A percentile compares a stretch with the other conserved stretches of the same genome.
Conservation (phyloP, 2,888 invertebrate species). For the Napeogenes sylphis region DNA sequence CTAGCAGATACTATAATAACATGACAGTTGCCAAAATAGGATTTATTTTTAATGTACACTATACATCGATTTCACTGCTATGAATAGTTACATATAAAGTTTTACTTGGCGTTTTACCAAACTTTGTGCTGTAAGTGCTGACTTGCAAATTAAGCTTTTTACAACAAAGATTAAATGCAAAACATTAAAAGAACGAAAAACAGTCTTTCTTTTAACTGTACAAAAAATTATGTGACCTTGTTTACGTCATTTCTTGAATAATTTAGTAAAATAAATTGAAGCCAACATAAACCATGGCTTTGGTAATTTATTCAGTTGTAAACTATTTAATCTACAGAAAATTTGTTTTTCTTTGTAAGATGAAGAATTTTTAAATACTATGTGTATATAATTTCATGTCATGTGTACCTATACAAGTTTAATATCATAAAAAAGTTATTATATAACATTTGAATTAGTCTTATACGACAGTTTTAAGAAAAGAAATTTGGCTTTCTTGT, state of each 20-base stretch:
- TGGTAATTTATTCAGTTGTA: background rate
- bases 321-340: background rate
- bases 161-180: conserved; percentile 1
- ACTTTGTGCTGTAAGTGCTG: background rate
- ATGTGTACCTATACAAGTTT: too few relatives aligned
- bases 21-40: background rate
- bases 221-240: background rate
- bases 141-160: conserved; percentile 1
- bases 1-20: too few relatives aligned
- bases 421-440: too few relatives aligned
- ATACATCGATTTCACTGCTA: background rate
- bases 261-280: background rate
- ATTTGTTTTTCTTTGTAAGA: background rate
- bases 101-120: conserved; percentile 2
- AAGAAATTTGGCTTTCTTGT: too few relatives aligned
- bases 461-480: too few relatives aligned
- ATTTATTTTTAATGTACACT: background rate
- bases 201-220: background rate
- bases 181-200: background rate
- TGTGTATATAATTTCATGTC: too few relatives aligned
- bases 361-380: too few relatives aligned
- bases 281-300: background rate
- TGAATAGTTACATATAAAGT: background rate
- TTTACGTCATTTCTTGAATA: background rate
- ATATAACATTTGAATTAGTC: too few relatives aligned